Evolutionary conservation across 2,888 invertebrate species (phyloP), one percentile per base, ranked within the genome.

Genomic region (Luperina nickerlii): DNA sequence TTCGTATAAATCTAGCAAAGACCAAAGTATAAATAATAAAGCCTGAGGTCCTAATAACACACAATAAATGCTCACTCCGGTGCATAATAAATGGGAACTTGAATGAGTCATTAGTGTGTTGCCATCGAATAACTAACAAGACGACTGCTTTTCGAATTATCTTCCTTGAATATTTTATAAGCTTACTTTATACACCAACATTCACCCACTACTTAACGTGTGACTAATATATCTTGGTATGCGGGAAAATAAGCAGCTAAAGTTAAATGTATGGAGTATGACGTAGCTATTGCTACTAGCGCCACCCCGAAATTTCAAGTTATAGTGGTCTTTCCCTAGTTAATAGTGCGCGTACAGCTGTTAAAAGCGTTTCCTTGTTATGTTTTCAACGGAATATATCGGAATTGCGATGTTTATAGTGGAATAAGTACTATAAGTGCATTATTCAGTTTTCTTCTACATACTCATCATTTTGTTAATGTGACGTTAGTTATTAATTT

Each of bases 111-210:
- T 88, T 89, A 85, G 32, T 60, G 66, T 65, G 66, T 73, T 32
- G 18, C 69, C 69, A 79, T 80, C 70, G 69, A 68, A 60, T 87
- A 67, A 85, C 68, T 77, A 81, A 86, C 85, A 76, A 78, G 71
- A 57, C 76, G 65, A 74, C 51, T 82, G 63, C 66, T 78, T 86
- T 81, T 74, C 85, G 48, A 88, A 83, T 86, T 86, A 85, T 83
- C 69, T 76, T 45, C 57, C 13, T 62, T 87, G 80, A 86, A 87
- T 88, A 86, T 83, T 88, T 85, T 77, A 87, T 74, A 42, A 78
- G 66, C 60, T 54, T 27, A 62, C 27, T 69, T 66, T 27, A 38
- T 67, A 68, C 8, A 54, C 24, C 32, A 42, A 54, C 48, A 84
- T 66, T 67, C 66, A 81, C 54, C 45, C 38, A 62, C 42, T 57